Evolutionary conservation across 30 jellyfish, hydroid and myxozoan species (phyloP).

Genomic region (Catostylus mosaicus): DNA sequence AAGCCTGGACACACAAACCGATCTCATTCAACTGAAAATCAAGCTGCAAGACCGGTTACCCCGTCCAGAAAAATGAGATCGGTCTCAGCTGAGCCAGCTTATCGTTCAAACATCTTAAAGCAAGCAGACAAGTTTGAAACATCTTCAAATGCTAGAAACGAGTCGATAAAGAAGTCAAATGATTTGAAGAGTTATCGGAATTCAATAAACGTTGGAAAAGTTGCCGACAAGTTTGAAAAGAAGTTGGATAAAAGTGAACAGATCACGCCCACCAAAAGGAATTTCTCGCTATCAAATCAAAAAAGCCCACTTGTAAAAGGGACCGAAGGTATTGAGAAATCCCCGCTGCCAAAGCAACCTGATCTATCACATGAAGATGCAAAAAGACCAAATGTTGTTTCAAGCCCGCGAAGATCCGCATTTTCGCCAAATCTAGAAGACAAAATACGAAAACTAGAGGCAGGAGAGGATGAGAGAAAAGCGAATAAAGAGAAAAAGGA

Average conservation of each 20-base stretch:
- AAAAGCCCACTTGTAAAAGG: not conserved
- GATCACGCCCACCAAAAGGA: not conserved
- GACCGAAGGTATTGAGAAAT: not conserved
- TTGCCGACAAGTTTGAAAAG: slow-evolving; percentile 6
- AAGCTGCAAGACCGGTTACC: not conserved
- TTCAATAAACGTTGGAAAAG: slow-evolving; percentile 1
- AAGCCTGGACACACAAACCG: slow-evolving; percentile 3
- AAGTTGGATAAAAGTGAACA: not conserved
- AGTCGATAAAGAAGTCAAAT: not conserved
- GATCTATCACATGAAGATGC: not conserved
- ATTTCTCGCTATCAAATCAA: not conserved
- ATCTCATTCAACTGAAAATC: slow-evolving; percentile 29
- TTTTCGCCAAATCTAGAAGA: not conserved
- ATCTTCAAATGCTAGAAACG: not conserved
- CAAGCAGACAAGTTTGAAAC: not conserved
- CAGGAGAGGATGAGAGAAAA: not conserved
- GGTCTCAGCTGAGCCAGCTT: slow-evolving; percentile 32
- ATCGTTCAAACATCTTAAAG: slow-evolving; percentile 13
- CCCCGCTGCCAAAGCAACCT: not conserved
- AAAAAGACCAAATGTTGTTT: not conserved
- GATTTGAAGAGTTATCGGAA: not conserved
- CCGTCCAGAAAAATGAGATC: slow-evolving; percentile 14
- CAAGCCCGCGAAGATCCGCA: not conserved
- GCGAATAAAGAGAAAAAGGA: no score
- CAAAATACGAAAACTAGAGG: not conserved